phyloP scores from a whole-genome alignment of 37 sponge, comb jelly and placozoan genomes.

The Trichoplax adhaerens region DNA sequence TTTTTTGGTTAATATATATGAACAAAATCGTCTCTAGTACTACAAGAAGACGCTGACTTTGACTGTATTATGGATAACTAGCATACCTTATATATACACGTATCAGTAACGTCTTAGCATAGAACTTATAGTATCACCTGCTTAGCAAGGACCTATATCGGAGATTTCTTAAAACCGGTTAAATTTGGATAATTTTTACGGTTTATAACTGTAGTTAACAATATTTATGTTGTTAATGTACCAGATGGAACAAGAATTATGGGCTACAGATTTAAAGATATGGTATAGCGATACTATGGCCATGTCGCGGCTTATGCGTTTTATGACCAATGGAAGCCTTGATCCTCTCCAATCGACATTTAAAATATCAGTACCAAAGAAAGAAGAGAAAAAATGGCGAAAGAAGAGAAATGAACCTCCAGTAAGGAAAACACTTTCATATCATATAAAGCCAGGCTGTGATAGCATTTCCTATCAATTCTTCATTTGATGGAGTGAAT shows the following conservation, averaged over 20 bases:
- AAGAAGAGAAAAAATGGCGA: background rate
- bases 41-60: too few relatives aligned
- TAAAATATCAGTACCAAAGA: slow-evolving; percentile 11
- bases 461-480: background rate
- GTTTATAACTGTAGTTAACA: too few relatives aligned
- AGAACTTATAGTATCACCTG: too few relatives aligned
- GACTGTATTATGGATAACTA: too few relatives aligned
- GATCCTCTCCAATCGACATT: slow-evolving; percentile 13
- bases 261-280: slow-evolving; percentile 74
- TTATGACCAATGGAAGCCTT: slow-evolving; percentile 40
- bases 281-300: slow-evolving; percentile 46
- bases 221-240: too few relatives aligned
- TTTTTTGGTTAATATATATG: too few relatives aligned
- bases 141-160: too few relatives aligned
- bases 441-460: background rate
- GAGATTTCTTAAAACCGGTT: too few relatives aligned
- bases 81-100: too few relatives aligned
- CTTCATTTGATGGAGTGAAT: background rate
- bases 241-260: slow-evolving; percentile 51
- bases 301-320: slow-evolving; percentile 30
- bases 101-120: too few relatives aligned
- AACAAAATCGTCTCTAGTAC: too few relatives aligned
- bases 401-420: background rate
- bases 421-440: background rate
- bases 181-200: too few relatives aligned